phyloP scores from a whole-genome alignment of 2,888 invertebrate species.

The Prosopocoilus inquinatus region DNA sequence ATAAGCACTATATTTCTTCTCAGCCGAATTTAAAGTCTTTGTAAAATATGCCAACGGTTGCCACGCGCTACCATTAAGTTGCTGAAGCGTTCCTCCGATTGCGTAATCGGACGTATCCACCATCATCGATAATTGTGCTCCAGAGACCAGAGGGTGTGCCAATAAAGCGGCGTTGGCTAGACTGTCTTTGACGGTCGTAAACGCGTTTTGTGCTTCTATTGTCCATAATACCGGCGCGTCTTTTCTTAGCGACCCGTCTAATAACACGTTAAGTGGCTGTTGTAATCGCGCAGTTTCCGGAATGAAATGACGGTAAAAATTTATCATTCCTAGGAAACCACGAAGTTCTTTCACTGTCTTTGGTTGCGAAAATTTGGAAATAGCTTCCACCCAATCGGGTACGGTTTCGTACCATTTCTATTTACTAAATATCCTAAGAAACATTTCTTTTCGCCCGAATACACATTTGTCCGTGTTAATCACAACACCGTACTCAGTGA shows the following conservation, averaged over 20 bases:
- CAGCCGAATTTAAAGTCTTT: constrained; percentile 35
- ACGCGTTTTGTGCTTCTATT: constrained; percentile 10
- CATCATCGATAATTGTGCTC: constrained; percentile 27
- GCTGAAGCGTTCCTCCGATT: too few species aligned
- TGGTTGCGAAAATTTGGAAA: too few species aligned
- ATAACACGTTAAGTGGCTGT: not conserved
- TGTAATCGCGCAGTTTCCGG: not conserved
- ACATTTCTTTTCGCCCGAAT: too few species aligned
- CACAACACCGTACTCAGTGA: too few species aligned
- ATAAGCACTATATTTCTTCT: constrained; percentile 32
- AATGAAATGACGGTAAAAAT: not conserved
- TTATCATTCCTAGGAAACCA: not conserved
- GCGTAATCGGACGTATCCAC: constrained; percentile 13
- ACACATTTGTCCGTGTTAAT: too few species aligned
- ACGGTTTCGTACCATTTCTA: too few species aligned
- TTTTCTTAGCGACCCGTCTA: not conserved
- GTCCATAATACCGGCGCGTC: not conserved
- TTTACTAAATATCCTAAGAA: too few species aligned
- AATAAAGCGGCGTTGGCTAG: constrained; percentile 35
- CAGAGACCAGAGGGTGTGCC: constrained; percentile 36
- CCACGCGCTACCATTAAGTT: too few species aligned
- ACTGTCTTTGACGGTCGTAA: constrained; percentile 33
- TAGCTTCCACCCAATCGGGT: too few species aligned
- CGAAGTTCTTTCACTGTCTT: too few species aligned
- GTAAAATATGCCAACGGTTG: constrained; percentile 42